phyloP scores from a whole-genome alignment of 2,797 vertebrate species.

The Loriculus beryllinus region DNA sequence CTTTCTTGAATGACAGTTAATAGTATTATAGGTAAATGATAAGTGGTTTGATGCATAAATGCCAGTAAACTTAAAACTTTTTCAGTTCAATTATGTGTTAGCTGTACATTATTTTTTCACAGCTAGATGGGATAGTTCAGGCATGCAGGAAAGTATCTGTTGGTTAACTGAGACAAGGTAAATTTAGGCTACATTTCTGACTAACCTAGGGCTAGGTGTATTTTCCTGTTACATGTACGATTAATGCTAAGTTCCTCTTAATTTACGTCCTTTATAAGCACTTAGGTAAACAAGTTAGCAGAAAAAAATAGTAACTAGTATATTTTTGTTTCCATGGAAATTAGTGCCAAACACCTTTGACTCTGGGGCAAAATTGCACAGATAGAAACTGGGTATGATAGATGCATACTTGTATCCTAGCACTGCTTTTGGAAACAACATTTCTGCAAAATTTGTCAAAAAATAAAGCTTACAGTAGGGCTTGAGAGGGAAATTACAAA shows the following conservation, averaged over 20 bases:
- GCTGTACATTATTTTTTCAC: not conserved
- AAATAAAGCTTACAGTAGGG: not conserved
- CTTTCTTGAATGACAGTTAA: not conserved
- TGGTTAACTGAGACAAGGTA: not conserved
- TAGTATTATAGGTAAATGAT: not conserved
- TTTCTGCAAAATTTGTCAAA: not conserved
- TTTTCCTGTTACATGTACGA: accelerated
- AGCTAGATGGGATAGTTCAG: not conserved
- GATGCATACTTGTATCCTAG: not conserved
- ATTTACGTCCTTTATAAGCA: not conserved
- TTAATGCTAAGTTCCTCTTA: not conserved
- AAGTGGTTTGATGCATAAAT: not conserved
- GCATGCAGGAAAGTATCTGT: not conserved
- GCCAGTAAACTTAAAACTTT: not conserved
- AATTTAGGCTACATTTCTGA: not conserved
- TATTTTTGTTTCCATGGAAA: not conserved
- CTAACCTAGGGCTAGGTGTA: not conserved
- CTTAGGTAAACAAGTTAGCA: not conserved
- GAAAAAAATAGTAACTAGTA: not conserved
- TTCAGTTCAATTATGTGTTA: not conserved
- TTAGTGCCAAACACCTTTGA: not conserved
- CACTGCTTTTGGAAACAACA: not conserved
- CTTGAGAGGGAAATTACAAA: not conserved
- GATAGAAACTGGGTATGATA: not conserved
- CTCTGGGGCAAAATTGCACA: not conserved